phyloP scores from a whole-genome alignment of 2,113 vertebrate genomes.

The Oenanthe oenanthe region DNA sequence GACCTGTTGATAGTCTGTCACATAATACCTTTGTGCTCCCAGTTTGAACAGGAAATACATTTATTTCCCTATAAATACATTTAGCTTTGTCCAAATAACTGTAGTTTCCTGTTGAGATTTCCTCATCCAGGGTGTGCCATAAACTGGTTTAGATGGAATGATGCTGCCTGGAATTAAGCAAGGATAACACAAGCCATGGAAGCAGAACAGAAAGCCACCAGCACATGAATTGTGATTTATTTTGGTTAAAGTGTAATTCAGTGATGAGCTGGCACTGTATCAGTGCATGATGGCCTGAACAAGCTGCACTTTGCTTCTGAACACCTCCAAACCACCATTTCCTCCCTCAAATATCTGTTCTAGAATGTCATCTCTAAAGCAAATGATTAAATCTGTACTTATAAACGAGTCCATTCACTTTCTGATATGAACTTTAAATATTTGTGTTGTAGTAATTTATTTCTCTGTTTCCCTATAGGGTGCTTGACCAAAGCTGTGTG shows the following conservation, averaged over 20 bases:
- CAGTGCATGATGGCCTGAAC: not conserved
- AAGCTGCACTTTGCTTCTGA: not conserved
- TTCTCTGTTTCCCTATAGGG: not conserved
- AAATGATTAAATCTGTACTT: not conserved
- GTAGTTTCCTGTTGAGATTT: conserved; percentile 37
- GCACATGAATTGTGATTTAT: not conserved
- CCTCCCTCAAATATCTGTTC: not conserved
- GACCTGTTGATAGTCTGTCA: not conserved
- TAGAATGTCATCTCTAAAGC: not conserved
- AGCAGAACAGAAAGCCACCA: conserved; percentile 4
- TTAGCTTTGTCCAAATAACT: conserved; percentile 1
- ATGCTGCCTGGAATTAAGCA: not conserved
- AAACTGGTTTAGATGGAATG: conserved; percentile 24
- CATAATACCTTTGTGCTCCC: not conserved
- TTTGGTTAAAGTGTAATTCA: conserved; percentile 3
- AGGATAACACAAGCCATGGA: not conserved
- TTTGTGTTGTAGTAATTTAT: not conserved
- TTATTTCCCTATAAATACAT: conserved; percentile 35
- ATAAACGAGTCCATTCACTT: not conserved
- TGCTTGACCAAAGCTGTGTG: not conserved
- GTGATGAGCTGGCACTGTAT: not conserved
- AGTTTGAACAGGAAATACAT: conserved; percentile 24
- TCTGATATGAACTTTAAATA: not conserved
- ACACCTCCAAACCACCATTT: not conserved
- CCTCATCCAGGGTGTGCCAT: not conserved